Conservation (phyloP, 2,888 invertebrate genomes). For the Spisula subtruncata region DNA sequence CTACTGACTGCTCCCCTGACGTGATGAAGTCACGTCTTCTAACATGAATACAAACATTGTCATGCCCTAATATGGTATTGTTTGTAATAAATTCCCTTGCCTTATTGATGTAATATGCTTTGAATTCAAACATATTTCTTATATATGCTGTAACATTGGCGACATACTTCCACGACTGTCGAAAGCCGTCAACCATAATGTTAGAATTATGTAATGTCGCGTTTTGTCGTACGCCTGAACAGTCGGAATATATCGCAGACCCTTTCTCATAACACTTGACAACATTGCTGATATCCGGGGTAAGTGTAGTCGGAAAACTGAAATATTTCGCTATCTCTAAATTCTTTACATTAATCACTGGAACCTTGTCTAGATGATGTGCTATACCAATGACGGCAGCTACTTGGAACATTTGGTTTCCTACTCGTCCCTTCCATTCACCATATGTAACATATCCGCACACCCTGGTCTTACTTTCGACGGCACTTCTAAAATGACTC, state of each 20-base stretch:
- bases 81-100: neutral
- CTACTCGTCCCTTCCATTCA: neutral
- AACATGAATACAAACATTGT: neutral
- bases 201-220: neutral
- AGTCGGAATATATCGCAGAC: neutral
- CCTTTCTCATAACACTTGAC: neutral
- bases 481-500: too few relatives aligned
- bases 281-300: neutral
- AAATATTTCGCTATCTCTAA: neutral
- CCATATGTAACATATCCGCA: neutral
- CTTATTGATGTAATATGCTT: neutral
- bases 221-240: neutral
- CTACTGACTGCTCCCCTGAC: neutral
- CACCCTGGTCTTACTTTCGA: too few relatives aligned
- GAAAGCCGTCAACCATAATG: neutral
- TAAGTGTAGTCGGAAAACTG: neutral
- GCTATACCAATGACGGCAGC: constrained; percentile 32
- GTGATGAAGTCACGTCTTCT: neutral
- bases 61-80: neutral
- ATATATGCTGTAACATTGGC: neutral
- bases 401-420: constrained; percentile 40
- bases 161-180: constrained; percentile 36
- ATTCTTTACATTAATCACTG: neutral
- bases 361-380: neutral
- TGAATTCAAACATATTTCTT: neutral